A percentile compares a stretch with the other conserved stretches of the same genome.
These are phyloP conservation scores for Daboia siamensis DNA, from an alignment of 2,113 vertebrate species.

Conservation along the genomic window DNA sequence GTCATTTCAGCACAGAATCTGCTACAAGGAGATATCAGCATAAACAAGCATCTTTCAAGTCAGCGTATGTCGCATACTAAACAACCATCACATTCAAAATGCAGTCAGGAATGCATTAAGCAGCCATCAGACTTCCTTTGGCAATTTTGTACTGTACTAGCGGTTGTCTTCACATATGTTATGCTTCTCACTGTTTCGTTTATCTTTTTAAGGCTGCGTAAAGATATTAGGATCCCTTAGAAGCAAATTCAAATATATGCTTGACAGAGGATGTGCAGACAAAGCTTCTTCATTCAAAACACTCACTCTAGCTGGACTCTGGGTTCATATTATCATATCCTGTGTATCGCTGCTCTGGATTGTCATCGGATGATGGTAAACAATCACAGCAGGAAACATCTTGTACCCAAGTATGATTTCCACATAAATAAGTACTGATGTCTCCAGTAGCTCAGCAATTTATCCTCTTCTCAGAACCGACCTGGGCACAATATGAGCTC, in stretches of 20 bases:
- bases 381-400: background rate
- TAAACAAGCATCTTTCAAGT: conserved; percentile 19
- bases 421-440: background rate
- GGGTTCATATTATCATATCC: background rate
- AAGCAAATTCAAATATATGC: background rate
- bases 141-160: background rate
- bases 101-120: background rate
- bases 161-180: background rate
- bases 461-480: background rate
- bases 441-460: background rate
- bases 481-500: background rate
- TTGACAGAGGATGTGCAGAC: background rate
- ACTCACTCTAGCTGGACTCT: background rate
- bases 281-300: background rate
- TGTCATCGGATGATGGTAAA: background rate
- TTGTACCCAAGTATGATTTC: background rate
- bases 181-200: background rate
- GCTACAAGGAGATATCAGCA: background rate
- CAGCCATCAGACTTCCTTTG: conserved; percentile 2
- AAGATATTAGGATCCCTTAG: background rate
- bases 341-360: background rate
- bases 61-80: conserved; percentile 13
- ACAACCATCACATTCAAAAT: conserved; percentile 25
- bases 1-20: background rate
- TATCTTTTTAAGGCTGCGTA: background rate